These are phyloP conservation scores for Atrichornis clamosus DNA, from an alignment of 2,113 vertebrate genomes.

Conservation along the genomic window DNA sequence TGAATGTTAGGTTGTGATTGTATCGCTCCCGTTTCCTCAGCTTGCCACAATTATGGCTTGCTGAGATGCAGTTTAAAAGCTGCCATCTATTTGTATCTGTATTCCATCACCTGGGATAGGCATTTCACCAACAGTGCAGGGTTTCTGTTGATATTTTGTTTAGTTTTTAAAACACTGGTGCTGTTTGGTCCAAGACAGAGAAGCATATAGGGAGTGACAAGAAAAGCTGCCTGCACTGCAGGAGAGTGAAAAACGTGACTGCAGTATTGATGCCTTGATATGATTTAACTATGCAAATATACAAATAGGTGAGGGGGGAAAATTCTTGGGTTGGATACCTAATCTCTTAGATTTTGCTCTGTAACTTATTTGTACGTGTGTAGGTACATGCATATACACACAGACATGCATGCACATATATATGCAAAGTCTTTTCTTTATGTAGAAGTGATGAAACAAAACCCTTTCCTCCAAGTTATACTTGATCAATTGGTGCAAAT, in stretches of 20 bases:
- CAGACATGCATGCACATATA: conserved; percentile 22
- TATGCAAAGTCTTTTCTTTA: conserved; percentile 43
- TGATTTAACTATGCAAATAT: conserved; percentile 31
- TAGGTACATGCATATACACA: conserved; percentile 11
- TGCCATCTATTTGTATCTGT: conserved; percentile 51
- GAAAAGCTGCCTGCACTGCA: background rate
- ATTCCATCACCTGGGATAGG: conserved; percentile 21
- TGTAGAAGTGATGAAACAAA: conserved; percentile 50
- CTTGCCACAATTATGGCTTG: background rate
- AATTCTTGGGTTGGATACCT: conserved; percentile 15
- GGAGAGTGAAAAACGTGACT: conserved; percentile 9
- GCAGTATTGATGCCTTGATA: conserved; percentile 47
- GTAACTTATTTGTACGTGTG: background rate
- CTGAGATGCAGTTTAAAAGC: conserved; percentile 3
- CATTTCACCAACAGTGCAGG: conserved; percentile 41
- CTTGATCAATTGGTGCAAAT: conserved; percentile 21
- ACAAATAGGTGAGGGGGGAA: conserved; percentile 27
- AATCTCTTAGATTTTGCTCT: background rate
- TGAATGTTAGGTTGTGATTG: conserved; percentile 1
- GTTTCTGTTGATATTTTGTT: background rate
- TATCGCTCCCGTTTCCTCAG: background rate
- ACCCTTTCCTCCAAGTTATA: conserved; percentile 16
- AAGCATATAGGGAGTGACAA: background rate
- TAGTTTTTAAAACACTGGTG: conserved; percentile 27
- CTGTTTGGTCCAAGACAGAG: conserved; percentile 27